These are phyloP conservation scores for Drosophila fulvimacula DNA, from an alignment of 2,888 invertebrate species.

Conservation along the genomic window DNA sequence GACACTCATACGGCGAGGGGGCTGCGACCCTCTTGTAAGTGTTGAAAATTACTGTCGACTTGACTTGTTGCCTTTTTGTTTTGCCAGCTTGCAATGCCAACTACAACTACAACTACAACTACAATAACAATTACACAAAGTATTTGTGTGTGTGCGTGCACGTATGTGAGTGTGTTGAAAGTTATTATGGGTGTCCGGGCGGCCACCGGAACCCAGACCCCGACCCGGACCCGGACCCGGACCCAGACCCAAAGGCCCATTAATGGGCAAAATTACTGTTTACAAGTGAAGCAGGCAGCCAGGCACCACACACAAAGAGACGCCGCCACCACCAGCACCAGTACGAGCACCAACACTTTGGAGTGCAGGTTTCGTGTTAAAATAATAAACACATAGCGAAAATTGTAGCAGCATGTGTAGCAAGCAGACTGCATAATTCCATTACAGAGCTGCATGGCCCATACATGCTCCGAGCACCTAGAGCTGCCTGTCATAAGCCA, in stretches of 20 bases:
- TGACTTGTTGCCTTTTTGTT: conserved; percentile 81
- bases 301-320: conserved; percentile 16
- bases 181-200: conserved; percentile 63
- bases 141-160: conserved; percentile 8
- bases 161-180: conserved; percentile 53
- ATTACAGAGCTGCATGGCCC: conserved; percentile 55
- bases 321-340: conserved; percentile 16
- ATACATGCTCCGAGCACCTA: not conserved
- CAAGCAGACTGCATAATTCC: conserved; percentile 64
- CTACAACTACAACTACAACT: conserved; percentile 47
- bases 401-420: conserved; percentile 71
- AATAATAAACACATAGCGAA: conserved; percentile 79
- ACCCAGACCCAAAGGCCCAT: conserved; percentile 58
- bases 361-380: conserved; percentile 79
- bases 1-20: conserved; percentile 21
- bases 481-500: conserved; percentile 33
- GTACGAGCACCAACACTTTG: conserved; percentile 19
- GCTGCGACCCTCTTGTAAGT: conserved; percentile 66
- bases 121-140: conserved; percentile 57
- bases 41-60: conserved; percentile 80
- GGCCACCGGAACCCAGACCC: conserved; percentile 26
- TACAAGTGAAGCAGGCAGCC: conserved; percentile 66
- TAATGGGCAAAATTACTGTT: conserved; percentile 80
- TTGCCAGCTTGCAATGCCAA: conserved; percentile 49
- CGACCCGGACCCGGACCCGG: not conserved